A percentile compares a stretch with the other conserved stretches of the same genome.
Conservation (phyloP, 1,140 invertebrate species). For the Hydropsyche tenuis region DNA sequence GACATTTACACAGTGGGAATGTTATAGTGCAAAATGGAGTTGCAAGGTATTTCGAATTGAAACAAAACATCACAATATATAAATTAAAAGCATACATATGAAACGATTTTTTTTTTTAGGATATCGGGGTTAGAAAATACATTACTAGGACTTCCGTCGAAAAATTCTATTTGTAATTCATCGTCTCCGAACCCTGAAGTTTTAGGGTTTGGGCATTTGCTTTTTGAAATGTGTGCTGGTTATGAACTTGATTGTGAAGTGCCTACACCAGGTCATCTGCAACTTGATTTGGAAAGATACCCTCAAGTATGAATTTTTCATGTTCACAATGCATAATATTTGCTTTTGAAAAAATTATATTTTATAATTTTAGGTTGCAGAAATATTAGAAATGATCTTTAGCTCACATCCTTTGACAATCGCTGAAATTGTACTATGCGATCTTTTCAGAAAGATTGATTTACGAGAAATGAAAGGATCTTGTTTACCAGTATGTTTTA, state of each 20-base stretch:
- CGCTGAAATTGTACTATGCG: conserved; percentile 79
- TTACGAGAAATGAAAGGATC: conserved; percentile 80
- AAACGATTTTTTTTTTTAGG: conserved; percentile 55
- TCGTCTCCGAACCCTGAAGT: conserved; percentile 67
- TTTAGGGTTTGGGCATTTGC: conserved; percentile 80
- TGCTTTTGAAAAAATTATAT: too few species aligned
- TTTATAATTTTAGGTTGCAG: conserved; percentile 67
- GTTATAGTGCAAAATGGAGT: conserved; percentile 90
- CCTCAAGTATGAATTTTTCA: conserved; percentile 67
- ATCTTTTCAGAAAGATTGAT: conserved; percentile 87
- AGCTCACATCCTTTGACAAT: conserved; percentile 73
- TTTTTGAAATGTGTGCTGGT: conserved; percentile 91
- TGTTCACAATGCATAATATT: too few species aligned
- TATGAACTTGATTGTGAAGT: conserved; percentile 78
- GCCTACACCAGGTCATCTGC: conserved; percentile 73
- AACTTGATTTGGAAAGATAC: conserved; percentile 74
- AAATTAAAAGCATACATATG: neutral
- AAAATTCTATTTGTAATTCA: conserved; percentile 52
- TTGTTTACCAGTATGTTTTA: conserved; percentile 63
- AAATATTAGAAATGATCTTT: conserved; percentile 84
- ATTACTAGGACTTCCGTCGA: conserved; percentile 77
- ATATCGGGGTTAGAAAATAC: conserved; percentile 86
- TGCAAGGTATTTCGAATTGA: conserved; percentile 62
- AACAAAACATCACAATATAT: neutral
- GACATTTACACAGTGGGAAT: conserved; percentile 89